phyloP scores from a whole-genome alignment of 1,140 invertebrate genomes.

The Cyclargus thomasi region DNA sequence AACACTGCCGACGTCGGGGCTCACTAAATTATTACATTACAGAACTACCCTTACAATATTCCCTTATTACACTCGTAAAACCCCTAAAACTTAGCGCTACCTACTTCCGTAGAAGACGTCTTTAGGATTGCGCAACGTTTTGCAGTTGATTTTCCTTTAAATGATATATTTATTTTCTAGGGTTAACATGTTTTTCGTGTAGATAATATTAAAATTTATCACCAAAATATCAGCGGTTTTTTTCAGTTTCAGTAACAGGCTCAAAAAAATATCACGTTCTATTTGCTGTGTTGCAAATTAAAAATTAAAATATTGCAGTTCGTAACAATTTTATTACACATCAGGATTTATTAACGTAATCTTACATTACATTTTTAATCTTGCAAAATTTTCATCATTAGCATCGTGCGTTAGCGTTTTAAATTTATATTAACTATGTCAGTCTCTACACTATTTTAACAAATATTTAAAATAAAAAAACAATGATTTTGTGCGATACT shows the following conservation, averaged over 20 bases:
- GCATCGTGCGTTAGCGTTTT: neutral
- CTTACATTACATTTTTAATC: neutral
- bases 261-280: conserved; percentile 4
- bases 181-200: too few species aligned
- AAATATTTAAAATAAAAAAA: neutral
- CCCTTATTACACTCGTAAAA: neutral
- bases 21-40: too few species aligned
- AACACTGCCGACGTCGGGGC: too few species aligned
- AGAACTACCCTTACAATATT: neutral
- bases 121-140: too few species aligned
- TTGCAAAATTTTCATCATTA: neutral
- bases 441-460: neutral
- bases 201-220: too few species aligned
- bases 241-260: too few species aligned
- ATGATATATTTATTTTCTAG: too few species aligned
- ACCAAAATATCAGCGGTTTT: too few species aligned
- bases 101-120: neutral
- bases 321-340: neutral
- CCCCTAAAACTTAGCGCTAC: neutral
- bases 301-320: neutral
- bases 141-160: too few species aligned
- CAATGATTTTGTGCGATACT: too few species aligned
- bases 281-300: neutral
- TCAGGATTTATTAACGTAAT: neutral
- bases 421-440: neutral